Percentiles rank a stretch among this genome's conserved stretches.
Conservation (phyloP, 2,888 invertebrate species). For the Polietes domitor region DNA sequence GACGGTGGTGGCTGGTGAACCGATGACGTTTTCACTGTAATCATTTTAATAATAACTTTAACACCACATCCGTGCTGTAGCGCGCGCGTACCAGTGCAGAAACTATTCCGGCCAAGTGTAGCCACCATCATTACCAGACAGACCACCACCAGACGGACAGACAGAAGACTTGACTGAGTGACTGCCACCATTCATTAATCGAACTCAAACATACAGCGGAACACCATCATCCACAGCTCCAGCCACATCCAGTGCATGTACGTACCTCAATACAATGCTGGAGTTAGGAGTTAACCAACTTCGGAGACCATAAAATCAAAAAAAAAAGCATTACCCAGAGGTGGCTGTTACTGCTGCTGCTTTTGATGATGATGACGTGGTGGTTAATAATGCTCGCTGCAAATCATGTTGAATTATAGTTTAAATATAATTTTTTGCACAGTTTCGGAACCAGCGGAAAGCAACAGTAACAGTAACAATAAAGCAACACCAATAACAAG, state of each 20-base stretch:
- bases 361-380: constrained; percentile 47
- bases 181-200: constrained; percentile 24
- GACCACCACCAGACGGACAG: neutral
- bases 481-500: constrained; percentile 35
- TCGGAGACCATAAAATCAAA: neutral
- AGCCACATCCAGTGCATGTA: neutral
- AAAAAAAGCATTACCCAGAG: neutral
- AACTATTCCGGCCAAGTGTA: constrained; percentile 4
- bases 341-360: constrained; percentile 24
- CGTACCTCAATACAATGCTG: neutral
- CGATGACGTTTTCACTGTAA: constrained; percentile 52
- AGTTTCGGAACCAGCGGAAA: constrained; percentile 52
- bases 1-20: constrained; percentile 1
- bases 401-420: constrained; percentile 67
- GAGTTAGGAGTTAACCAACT: neutral
- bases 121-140: neutral
- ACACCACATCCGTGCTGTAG: constrained; percentile 59
- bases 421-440: constrained; percentile 60
- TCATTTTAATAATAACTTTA: constrained; percentile 60
- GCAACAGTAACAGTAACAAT: neutral
- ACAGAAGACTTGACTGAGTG: neutral
- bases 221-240: neutral
- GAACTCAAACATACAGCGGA: neutral
- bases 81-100: neutral
- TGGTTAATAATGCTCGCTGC: constrained; percentile 60